Evolutionary conservation across 2,797 vertebrate genomes (phyloP).

Genomic region (Furcifer pardalis): DNA sequence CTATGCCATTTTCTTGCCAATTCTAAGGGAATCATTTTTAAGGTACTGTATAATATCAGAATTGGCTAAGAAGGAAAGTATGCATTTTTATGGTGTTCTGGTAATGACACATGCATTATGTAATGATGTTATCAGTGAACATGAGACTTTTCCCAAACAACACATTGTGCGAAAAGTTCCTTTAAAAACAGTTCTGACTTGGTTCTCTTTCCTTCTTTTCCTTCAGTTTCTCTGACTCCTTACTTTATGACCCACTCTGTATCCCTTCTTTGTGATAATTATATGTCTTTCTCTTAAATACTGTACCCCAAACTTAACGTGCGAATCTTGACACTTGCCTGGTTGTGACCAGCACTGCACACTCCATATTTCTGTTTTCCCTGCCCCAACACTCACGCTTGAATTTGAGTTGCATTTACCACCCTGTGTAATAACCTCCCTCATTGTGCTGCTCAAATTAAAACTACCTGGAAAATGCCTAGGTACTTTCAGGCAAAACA

Average conservation of each 20-base stretch:
- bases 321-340: background rate
- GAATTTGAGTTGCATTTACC: background rate
- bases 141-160: no score
- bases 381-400: background rate
- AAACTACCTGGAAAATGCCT: background rate
- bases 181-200: no score
- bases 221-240: background rate
- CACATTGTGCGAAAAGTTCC: no score
- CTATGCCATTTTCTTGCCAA: no score
- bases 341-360: background rate
- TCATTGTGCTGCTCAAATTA: background rate
- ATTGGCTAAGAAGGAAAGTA: no score
- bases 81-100: no score
- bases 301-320: background rate
- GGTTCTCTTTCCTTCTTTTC: background rate
- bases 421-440: background rate
- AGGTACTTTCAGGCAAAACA: background rate
- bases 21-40: no score
- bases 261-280: background rate
- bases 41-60: no score
- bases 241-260: background rate
- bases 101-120: no score
- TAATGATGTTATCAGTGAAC: no score
- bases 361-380: background rate
- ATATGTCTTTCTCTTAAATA: background rate